Evolutionary conservation across 2,888 invertebrate genomes (phyloP).

Genomic region (Callinectes sapidus): DNA sequence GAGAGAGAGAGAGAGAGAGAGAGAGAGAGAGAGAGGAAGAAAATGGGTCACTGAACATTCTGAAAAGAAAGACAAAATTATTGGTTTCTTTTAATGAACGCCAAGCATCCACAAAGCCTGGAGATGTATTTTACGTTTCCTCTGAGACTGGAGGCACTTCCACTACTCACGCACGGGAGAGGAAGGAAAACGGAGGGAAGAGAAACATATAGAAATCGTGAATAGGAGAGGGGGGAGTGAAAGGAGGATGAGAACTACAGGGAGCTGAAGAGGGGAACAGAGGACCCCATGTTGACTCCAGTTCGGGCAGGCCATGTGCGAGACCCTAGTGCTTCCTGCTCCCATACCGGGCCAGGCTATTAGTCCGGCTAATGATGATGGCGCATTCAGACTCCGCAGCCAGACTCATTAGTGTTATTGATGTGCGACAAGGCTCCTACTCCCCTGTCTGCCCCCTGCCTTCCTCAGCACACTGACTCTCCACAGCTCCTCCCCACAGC

Average conservation of each 20-base stretch:
- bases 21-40: conserved; percentile 14
- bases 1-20: conserved; percentile 41
- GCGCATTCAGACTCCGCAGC: conserved; percentile 17
- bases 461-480: background rate
- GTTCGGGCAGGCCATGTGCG: background rate
- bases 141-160: background rate
- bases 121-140: background rate
- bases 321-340: background rate
- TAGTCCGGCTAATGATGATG: conserved; percentile 26
- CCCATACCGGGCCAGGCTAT: conserved; percentile 17
- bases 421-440: background rate
- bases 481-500: background rate
- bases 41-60: background rate
- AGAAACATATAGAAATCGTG: background rate
- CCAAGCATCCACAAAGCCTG: conserved; percentile 34
- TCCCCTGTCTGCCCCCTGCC: conserved; percentile 9
- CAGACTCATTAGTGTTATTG: conserved; percentile 30
- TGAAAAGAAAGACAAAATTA: background rate
- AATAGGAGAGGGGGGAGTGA: background rate
- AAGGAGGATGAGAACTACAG: background rate
- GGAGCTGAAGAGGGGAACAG: background rate
- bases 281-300: conserved; percentile 37
- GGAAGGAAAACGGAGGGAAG: background rate
- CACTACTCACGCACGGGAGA: background rate
- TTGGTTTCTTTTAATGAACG: conserved; percentile 34